Percentiles rank a stretch among this genome's conserved stretches.
Evolutionary conservation across 2,888 invertebrate genomes (phyloP).

Genomic region (Cataglyphis rosenhaueri): DNA sequence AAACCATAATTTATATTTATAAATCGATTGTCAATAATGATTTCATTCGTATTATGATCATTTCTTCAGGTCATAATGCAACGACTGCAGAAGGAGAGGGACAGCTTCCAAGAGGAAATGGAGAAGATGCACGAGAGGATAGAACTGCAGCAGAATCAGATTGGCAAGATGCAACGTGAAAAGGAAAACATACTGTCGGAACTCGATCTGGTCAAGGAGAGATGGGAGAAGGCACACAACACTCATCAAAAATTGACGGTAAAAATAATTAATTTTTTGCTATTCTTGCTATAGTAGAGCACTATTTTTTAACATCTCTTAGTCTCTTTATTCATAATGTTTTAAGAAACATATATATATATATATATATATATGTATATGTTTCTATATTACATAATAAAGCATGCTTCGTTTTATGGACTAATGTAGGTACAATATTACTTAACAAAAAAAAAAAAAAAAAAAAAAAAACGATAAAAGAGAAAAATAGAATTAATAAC

Average conservation of each 20-base stretch:
- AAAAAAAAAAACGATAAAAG: background rate
- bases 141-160: slow-evolving; percentile 93
- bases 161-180: slow-evolving; percentile 93
- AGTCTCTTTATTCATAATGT: background rate
- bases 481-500: background rate
- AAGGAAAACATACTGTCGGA: slow-evolving; percentile 94
- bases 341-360: background rate
- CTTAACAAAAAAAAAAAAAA: background rate
- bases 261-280: slow-evolving; percentile 66
- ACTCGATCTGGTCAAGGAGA: slow-evolving; percentile 93
- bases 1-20: background rate
- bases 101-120: slow-evolving; percentile 92
- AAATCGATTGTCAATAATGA: background rate
- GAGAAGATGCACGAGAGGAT: slow-evolving; percentile 93
- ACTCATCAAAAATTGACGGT: slow-evolving; percentile 94
- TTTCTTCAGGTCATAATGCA: slow-evolving; percentile 89
- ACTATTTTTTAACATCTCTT: background rate
- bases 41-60: background rate
- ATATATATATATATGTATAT: background rate
- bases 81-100: slow-evolving; percentile 95
- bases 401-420: background rate
- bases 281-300: background rate
- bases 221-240: slow-evolving; percentile 95
- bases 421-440: background rate
- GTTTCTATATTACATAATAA: background rate